Base-by-base conservation (phyloP, 2,797 vertebrate species). In the Pangasius larnaudii region DNA sequence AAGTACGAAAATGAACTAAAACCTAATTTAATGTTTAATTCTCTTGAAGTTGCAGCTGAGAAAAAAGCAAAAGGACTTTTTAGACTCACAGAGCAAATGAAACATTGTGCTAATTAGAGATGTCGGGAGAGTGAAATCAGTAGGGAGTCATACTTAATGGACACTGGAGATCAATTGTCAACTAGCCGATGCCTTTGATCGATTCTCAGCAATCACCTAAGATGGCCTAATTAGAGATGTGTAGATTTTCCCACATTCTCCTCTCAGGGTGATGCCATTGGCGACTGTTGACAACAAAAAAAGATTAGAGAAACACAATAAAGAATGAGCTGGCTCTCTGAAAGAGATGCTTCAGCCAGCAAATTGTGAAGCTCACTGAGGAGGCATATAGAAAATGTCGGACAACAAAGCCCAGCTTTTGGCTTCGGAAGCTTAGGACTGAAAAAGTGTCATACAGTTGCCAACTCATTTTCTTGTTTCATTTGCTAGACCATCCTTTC, bases 401-500 rank as follows among this genome's bases (percentile, higher is more conserved):
- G 24, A 59, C 33, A 82, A 88, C 80, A 90, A 81, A 86, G 78
- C 13, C n/a, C 71, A 82, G 79, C 39, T 75, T 39, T 86, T 83
- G 77, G 67, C 56, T 88, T 30, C 5, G 27, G 30, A 67, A 61
- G 27, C 14, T 75, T 56, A 46, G 58, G 82, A 69, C 36, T 69
- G 79, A 65, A 36, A 89, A 61, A 33, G 39, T 1, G 6, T 42
- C 85, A 58, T 82, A 81, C 19, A 19, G 22, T 71, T 87, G 89
- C 61, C 81, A 88, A 61, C 67, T 67, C 18, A 83, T 71, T 87
- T 87, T 86, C 80, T 79, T 51, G 19, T 46, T 51, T 75, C 36
- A 61, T 80, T 82, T 88, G 82, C 86, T 78, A 74, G 79, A 67
- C 27, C 87, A 86, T 69, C 6, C 81, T 88, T 88, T 91, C 33